Percentiles rank a stretch among this genome's conserved stretches.
Conservation (phyloP, 2,113 vertebrate genomes). For the Sminthopsis crassicaudata region DNA sequence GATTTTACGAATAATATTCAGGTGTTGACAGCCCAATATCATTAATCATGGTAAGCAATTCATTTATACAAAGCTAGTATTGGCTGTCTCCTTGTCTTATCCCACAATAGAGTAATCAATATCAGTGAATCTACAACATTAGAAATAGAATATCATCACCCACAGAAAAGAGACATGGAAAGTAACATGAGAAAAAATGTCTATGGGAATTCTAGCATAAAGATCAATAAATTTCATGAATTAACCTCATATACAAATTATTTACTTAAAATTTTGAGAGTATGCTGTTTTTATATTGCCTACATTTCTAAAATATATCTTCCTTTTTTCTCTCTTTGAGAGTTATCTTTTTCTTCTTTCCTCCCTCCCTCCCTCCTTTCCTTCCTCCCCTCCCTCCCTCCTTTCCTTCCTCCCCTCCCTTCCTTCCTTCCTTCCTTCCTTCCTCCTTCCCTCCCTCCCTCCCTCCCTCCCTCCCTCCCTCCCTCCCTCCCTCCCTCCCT, state of each 20-base stretch:
- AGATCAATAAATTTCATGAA: neutral
- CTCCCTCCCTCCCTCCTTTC: too few species aligned
- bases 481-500: too few species aligned
- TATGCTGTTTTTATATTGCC: neutral
- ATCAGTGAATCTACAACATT: neutral
- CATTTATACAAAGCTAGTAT: slow-evolving; percentile 7
- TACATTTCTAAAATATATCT: neutral
- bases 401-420: too few species aligned
- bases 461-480: too few species aligned
- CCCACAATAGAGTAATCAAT: neutral
- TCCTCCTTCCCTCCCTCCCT: too few species aligned
- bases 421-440: too few species aligned
- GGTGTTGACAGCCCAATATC: slow-evolving; percentile 1
- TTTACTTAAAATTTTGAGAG: neutral
- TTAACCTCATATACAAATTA: neutral
- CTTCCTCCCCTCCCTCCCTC: too few species aligned
- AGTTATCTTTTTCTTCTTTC: neutral
- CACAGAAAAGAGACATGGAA: neutral
- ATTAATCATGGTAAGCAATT: slow-evolving; percentile 40
- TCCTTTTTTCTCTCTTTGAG: neutral
- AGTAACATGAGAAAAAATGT: neutral
- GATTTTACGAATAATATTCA: slow-evolving; percentile 38
- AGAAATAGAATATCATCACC: fast-evolving
- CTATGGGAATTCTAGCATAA: neutral
- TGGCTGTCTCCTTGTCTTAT: neutral